Conservation (phyloP, 1,140 invertebrate species). For the Nymphalis io region DNA sequence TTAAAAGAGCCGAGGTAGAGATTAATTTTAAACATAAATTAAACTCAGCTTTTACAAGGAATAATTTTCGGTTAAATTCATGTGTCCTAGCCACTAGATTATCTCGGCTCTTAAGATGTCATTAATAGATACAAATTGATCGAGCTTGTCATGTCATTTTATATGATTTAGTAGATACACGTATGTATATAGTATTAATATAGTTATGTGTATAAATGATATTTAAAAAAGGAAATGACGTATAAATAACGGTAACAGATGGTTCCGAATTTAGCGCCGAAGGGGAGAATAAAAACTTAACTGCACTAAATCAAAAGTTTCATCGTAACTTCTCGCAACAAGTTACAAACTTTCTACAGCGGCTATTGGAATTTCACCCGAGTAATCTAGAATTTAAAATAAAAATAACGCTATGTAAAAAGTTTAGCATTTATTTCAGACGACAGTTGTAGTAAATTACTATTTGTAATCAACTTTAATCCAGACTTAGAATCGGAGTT, state of each 20-base stretch:
- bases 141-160: no score
- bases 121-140: no score
- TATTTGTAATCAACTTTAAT: background rate
- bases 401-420: background rate
- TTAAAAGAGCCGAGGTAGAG: no score
- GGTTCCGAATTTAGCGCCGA: conserved; percentile 29
- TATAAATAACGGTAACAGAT: conserved; percentile 39
- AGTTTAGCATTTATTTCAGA: background rate
- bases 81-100: no score
- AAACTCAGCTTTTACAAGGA: no score
- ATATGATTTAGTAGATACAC: no score
- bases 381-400: conserved; percentile 35
- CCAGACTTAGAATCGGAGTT: no score
- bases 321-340: conserved; percentile 39
- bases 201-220: background rate
- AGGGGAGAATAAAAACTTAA: conserved; percentile 39
- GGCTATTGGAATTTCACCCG: conserved; percentile 33
- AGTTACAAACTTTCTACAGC: conserved; percentile 35
- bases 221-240: conserved; percentile 3
- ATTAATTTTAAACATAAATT: no score
- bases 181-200: background rate
- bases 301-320: conserved; percentile 43
- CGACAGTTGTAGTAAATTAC: background rate
- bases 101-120: no score
- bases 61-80: no score